These are phyloP conservation scores for Halichoeres trimaculatus DNA, from an alignment of 2,113 vertebrate genomes.

Conservation along the genomic window DNA sequence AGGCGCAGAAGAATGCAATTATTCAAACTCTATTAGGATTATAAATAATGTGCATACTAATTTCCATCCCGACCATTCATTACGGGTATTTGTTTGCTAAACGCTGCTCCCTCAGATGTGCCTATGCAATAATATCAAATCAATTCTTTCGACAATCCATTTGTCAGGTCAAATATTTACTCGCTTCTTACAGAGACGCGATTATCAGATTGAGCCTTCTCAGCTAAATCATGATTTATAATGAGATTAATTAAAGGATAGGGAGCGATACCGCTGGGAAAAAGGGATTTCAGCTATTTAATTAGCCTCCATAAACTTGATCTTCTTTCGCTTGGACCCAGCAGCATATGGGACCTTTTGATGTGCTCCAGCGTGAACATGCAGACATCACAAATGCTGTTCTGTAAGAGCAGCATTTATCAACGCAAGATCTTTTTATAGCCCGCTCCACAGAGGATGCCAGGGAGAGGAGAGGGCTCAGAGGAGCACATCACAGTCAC, in stretches of 20 bases:
- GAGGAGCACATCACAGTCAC: constrained; percentile 53
- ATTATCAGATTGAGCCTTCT: constrained; percentile 49
- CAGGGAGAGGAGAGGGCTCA: constrained; percentile 51
- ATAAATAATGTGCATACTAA: constrained; percentile 67
- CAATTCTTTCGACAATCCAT: constrained; percentile 33
- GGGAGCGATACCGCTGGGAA: constrained; percentile 65
- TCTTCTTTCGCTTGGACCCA: constrained; percentile 61
- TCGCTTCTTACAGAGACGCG: constrained; percentile 28
- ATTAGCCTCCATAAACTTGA: constrained; percentile 71
- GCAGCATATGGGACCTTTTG: constrained; percentile 48
- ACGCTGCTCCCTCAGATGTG: constrained; percentile 49
- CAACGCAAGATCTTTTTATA: constrained; percentile 68
- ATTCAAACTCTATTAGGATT: constrained; percentile 67
- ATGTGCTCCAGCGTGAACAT: constrained; percentile 59
- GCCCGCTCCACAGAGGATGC: constrained; percentile 40
- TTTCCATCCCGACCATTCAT: constrained; percentile 55
- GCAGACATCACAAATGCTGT: constrained; percentile 43
- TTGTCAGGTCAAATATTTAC: constrained; percentile 68
- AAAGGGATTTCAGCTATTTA: constrained; percentile 70
- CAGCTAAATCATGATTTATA: constrained; percentile 69
- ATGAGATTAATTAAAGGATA: constrained; percentile 78
- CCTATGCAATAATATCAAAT: constrained; percentile 37
- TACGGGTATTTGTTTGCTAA: constrained; percentile 64
- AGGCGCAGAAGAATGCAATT: constrained; percentile 46
- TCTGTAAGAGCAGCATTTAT: constrained; percentile 55